Conservation (phyloP, 2,888 invertebrate species). For the Pheosia tremula region DNA sequence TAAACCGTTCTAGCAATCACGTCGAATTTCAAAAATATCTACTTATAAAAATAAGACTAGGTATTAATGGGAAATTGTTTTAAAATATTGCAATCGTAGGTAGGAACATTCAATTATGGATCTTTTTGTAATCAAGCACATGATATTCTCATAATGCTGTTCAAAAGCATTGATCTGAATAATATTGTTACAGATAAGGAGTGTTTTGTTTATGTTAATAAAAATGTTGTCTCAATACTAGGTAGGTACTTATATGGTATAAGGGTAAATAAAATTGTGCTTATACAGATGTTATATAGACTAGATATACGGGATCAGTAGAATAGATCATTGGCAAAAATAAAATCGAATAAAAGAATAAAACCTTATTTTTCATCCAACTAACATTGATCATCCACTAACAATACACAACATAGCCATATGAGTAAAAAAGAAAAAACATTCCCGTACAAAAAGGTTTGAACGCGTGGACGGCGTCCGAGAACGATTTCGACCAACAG, state of each 20-base stretch:
- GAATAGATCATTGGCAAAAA: conserved; percentile 22
- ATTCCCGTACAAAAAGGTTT: conserved; percentile 85
- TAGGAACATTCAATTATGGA: too few species aligned
- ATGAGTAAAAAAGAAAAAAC: conserved; percentile 37
- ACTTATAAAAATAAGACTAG: background rate
- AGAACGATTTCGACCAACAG: conserved; percentile 96
- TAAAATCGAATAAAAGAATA: conserved; percentile 36
- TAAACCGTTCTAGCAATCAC: conserved; percentile 34
- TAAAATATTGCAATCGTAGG: background rate
- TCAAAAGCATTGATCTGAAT: too few species aligned
- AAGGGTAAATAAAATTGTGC: background rate
- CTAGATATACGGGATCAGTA: conserved; percentile 23
- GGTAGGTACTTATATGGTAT: too few species aligned
- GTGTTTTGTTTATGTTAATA: too few species aligned
- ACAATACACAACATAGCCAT: conserved; percentile 22
- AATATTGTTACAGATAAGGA: too few species aligned
- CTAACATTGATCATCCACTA: conserved; percentile 39
- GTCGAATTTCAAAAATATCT: background rate
- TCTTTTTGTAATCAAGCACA: too few species aligned
- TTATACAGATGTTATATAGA: conserved; percentile 26
- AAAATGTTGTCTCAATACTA: too few species aligned
- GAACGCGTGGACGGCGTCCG: conserved; percentile 96
- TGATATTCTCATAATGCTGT: too few species aligned
- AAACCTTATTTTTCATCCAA: conserved; percentile 29
- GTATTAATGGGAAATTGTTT: background rate